Percentiles rank a stretch among this genome's conserved stretches.
These are phyloP conservation scores for Drosophila nigrodunni DNA, from an alignment of 1,140 invertebrate species.

Conservation along the genomic window DNA sequence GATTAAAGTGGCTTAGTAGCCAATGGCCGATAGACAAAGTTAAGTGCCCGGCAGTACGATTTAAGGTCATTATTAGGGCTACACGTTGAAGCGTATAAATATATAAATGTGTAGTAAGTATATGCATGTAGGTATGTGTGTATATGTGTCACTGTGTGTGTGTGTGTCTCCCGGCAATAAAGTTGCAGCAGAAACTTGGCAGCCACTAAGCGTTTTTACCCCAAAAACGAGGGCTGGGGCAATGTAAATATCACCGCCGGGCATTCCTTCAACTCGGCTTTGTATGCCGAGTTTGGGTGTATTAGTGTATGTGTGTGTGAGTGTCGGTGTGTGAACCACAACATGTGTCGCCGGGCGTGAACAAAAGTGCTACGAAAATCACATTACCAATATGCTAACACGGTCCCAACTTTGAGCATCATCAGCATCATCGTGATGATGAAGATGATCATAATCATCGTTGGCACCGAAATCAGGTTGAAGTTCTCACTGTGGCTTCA, in stretches of 20 bases:
- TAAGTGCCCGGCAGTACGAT: slow-evolving; percentile 58
- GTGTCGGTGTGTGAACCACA: slow-evolving; percentile 73
- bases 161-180: slow-evolving; percentile 42
- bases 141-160: slow-evolving; percentile 6
- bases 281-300: not conserved
- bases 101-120: slow-evolving; percentile 26
- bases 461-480: slow-evolving; percentile 18
- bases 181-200: slow-evolving; percentile 58
- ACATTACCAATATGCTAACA: slow-evolving; percentile 65
- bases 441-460: not conserved
- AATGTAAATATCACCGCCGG: slow-evolving; percentile 64
- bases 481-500: slow-evolving; percentile 25
- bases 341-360: slow-evolving; percentile 80
- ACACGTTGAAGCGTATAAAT: slow-evolving; percentile 61
- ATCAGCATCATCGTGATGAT: slow-evolving; percentile 20
- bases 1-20: slow-evolving; percentile 62
- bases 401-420: slow-evolving; percentile 38
- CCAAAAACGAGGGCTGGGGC: slow-evolving; percentile 37
- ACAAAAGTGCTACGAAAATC: slow-evolving; percentile 81
- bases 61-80: slow-evolving; percentile 64
- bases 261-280: slow-evolving; percentile 25
- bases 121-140: slow-evolving; percentile 7
- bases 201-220: slow-evolving; percentile 60
- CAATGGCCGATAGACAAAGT: slow-evolving; percentile 46
- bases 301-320: slow-evolving; percentile 13